Evolutionary conservation across 2,888 invertebrate genomes (phyloP).

Genomic region (Agapetus fuscipes): DNA sequence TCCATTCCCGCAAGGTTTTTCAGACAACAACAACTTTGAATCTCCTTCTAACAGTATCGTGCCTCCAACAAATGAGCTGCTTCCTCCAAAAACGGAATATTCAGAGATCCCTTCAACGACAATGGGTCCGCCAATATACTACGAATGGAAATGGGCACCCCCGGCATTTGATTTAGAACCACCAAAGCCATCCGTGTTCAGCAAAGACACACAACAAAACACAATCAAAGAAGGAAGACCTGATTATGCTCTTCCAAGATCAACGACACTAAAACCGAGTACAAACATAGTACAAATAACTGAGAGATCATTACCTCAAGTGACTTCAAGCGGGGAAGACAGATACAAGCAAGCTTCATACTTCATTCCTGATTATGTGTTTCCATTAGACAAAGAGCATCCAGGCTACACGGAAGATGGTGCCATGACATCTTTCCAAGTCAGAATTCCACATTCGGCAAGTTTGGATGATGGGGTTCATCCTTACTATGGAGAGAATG

Average conservation of each 20-base stretch:
- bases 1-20: neutral
- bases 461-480: slow-evolving; percentile 26
- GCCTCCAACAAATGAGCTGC: slow-evolving; percentile 31
- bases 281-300: slow-evolving; percentile 30
- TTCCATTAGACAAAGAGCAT: slow-evolving; percentile 49
- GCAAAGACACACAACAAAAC: slow-evolving; percentile 25
- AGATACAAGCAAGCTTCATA: slow-evolving; percentile 51
- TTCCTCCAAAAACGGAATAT: slow-evolving; percentile 46
- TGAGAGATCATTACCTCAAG: slow-evolving; percentile 26
- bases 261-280: slow-evolving; percentile 23
- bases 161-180: slow-evolving; percentile 49
- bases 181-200: slow-evolving; percentile 29
- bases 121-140: slow-evolving; percentile 52
- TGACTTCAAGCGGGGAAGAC: slow-evolving; percentile 23
- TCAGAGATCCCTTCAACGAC: slow-evolving; percentile 38
- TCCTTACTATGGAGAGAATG: slow-evolving; percentile 48
- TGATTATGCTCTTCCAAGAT: slow-evolving; percentile 24
- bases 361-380: slow-evolving; percentile 51
- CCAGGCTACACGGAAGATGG: slow-evolving; percentile 47
- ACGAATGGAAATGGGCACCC: slow-evolving; percentile 57
- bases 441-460: slow-evolving; percentile 40
- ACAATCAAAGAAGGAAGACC: slow-evolving; percentile 16
- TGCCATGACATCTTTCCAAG: slow-evolving; percentile 51
- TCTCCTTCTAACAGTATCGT: slow-evolving; percentile 5
- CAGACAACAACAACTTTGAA: neutral